Conservation (phyloP, 2,888 invertebrate genomes). For the Mylabris sibirica region DNA sequence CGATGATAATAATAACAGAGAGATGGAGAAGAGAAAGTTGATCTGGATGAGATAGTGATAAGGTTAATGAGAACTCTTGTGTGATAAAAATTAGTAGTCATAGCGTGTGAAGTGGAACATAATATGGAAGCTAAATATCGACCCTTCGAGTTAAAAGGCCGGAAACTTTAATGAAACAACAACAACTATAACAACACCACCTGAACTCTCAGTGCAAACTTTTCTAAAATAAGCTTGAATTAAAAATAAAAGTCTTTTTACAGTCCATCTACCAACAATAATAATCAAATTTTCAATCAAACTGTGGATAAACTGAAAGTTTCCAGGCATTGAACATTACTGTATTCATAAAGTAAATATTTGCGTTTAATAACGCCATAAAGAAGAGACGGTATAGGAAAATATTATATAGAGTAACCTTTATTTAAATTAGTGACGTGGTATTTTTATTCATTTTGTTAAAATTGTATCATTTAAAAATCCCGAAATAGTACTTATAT, state of each 20-base stretch:
- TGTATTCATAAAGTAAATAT: neutral
- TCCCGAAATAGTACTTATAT: neutral
- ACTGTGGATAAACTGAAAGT: neutral
- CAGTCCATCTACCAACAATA: neutral
- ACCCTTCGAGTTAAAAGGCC: neutral
- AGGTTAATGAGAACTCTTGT: neutral
- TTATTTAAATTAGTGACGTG: neutral
- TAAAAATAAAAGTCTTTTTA: neutral
- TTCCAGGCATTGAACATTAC: neutral
- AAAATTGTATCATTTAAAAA: neutral
- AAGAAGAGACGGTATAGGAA: neutral
- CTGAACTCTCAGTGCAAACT: neutral
- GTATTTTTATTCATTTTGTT: neutral
- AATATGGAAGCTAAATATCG: constrained; percentile 1
- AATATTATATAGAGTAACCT: neutral
- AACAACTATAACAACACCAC: constrained; percentile 12
- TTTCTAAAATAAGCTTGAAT: neutral
- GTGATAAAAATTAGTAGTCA: constrained; percentile 16
- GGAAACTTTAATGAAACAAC: constrained; percentile 15
- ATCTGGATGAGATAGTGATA: no score
- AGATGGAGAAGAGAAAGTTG: no score
- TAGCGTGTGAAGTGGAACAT: constrained; percentile 13
- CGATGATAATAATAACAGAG: neutral
- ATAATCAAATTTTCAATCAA: neutral
- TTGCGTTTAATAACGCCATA: neutral